Percentiles rank a stretch among this genome's conserved stretches.
These are phyloP conservation scores for Apamea crenata DNA, from an alignment of 2,888 invertebrate species.

Conservation along the genomic window DNA sequence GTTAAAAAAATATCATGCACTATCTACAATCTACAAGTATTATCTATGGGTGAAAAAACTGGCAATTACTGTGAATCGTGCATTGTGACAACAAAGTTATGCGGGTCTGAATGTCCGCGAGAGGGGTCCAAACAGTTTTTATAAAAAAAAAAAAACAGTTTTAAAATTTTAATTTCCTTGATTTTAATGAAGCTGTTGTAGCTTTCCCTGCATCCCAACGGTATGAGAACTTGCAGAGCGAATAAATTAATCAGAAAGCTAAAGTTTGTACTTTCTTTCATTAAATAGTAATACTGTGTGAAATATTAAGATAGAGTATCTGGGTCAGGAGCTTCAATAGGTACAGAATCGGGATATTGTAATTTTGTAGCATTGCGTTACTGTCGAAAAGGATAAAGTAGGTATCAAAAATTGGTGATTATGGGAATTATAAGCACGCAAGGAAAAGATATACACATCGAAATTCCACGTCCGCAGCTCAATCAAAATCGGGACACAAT, in stretches of 20 bases:
- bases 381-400: neutral
- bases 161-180: neutral
- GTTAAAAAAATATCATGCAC: slow-evolving; percentile 16
- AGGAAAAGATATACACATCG: neutral
- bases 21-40: slow-evolving; percentile 29
- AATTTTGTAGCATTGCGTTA: neutral
- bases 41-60: slow-evolving; percentile 40
- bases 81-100: slow-evolving; percentile 19
- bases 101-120: slow-evolving; percentile 41
- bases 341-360: neutral
- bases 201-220: neutral
- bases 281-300: slow-evolving; percentile 27
- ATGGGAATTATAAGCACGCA: neutral
- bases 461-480: neutral
- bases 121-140: neutral
- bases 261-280: slow-evolving; percentile 19
- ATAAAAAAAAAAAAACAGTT: neutral
- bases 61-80: slow-evolving; percentile 42
- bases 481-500: slow-evolving; percentile 13
- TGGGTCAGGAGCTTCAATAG: slow-evolving; percentile 18
- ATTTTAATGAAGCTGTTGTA: neutral
- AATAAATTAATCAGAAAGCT: slow-evolving; percentile 16
- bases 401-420: neutral
- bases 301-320: slow-evolving; percentile 22
- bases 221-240: neutral